phyloP scores from a whole-genome alignment of 1,140 invertebrate genomes.

The Trypoxylus dichotomus region DNA sequence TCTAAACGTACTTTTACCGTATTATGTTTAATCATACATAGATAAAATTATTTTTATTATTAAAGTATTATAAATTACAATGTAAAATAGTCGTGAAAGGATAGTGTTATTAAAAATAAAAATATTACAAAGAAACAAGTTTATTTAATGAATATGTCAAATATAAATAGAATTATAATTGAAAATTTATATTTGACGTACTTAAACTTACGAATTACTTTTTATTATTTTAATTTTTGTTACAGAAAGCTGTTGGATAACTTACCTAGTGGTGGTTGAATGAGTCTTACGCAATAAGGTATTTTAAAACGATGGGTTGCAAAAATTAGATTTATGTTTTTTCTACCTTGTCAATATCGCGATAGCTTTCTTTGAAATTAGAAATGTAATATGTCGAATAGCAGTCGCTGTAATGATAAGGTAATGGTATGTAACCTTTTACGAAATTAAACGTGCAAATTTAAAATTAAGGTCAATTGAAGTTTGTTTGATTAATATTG shows the following conservation, averaged over 20 bases:
- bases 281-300: constrained; percentile 31
- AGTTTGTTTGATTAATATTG: not conserved
- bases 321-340: constrained; percentile 8
- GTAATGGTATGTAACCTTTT: not conserved
- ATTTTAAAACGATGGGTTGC: constrained; percentile 27
- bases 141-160: constrained; percentile 30
- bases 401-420: constrained; percentile 1
- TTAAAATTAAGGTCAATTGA: not conserved
- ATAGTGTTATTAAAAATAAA: constrained; percentile 29
- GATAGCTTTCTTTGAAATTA: not conserved
- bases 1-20: constrained; percentile 11
- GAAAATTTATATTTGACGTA: constrained; percentile 31
- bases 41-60: constrained; percentile 32
- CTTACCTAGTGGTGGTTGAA: constrained; percentile 14
- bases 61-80: constrained; percentile 26
- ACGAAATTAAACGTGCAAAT: not conserved
- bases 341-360: not conserved
- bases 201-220: not conserved
- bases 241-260: constrained; percentile 30
- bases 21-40: constrained; percentile 13
- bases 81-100: constrained; percentile 19
- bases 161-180: not conserved
- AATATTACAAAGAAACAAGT: constrained; percentile 24
- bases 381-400: not conserved
- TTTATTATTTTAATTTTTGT: constrained; percentile 33